Base-by-base conservation (phyloP, 37 sponge, comb jelly and placozoan genomes). In the Theonella swinhoei region DNA sequence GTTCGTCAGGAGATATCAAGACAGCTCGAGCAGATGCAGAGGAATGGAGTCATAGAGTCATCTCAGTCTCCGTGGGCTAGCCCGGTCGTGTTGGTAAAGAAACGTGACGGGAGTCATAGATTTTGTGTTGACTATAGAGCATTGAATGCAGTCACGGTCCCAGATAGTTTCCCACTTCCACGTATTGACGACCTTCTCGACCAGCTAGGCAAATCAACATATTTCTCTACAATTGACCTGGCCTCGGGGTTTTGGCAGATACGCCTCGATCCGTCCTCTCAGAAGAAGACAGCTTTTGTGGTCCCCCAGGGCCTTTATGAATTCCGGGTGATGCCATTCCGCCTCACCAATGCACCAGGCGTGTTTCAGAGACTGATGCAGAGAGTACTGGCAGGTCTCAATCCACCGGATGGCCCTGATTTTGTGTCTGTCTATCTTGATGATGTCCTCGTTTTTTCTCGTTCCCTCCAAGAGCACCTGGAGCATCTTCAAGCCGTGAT, bases 301-400 rank as follows among this genome's bases (percentile, higher is more conserved):
- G 77, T 79, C 8, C 83, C 71, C 1, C 77, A 88, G 33, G 83
- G 89, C 1, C 33, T 88, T 33, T 88, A 42, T 40, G 78, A 88
- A 26, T 88, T 88, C 63, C 58, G 63, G 14, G 89, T 88, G 28
- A 87, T 87, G 88, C 82, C 88, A 1, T 87, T 81, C 42, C 82
- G 74, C 28, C 65, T 88, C 36, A 39, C 31, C 17, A 85, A 85
- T 77, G 85, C 85, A 1, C 85, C 85, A 39, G 42, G 67, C 14
- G 67, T 62, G 7, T 83, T 83, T 42, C 75, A 83, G 47, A 36
- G 75, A 11, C 32, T 83, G 28, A 83, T 73, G 83, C 83, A 83
- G 66, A 42, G 64, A 1, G 68, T 83, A 4, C 37, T 83, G 65
- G 42, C 32, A 43, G 75, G 66, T 40, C 75, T 76, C 35, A 77